A percentile compares a stretch with the other conserved stretches of the same genome.
Conservation (phyloP, 2,888 invertebrate species). For the Acronicta aceris region DNA sequence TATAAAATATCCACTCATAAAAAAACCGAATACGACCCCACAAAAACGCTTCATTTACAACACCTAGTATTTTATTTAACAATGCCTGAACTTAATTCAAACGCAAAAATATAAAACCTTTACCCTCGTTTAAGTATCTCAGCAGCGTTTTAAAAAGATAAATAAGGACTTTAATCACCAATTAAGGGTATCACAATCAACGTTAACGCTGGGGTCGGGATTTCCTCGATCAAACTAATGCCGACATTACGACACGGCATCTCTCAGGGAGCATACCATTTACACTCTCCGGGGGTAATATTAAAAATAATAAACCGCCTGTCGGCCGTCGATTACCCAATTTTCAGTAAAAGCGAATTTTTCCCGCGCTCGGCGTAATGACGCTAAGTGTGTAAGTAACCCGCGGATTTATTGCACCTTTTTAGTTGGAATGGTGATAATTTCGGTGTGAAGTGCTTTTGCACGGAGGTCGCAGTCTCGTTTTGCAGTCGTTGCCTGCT, state of each 20-base stretch:
- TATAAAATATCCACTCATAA: conserved; percentile 25
- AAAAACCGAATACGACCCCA: conserved; percentile 14
- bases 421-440: conserved; percentile 73
- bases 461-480: conserved; percentile 24
- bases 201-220: conserved; percentile 52
- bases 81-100: conserved; percentile 28
- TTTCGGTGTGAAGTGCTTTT: conserved; percentile 67
- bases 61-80: conserved; percentile 26
- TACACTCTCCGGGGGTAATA: conserved; percentile 64
- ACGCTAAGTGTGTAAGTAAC: conserved; percentile 59
- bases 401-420: conserved; percentile 66
- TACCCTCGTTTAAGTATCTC: conserved; percentile 33
- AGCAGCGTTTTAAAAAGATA: conserved; percentile 45
- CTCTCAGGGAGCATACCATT: conserved; percentile 53
- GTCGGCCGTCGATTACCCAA: conserved; percentile 79
- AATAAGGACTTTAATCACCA: conserved; percentile 46
- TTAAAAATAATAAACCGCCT: conserved; percentile 75
- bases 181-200: conserved; percentile 53
- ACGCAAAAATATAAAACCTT: conserved; percentile 29
- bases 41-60: conserved; percentile 13
- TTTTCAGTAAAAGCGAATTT: conserved; percentile 75
- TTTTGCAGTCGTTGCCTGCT: conserved; percentile 26
- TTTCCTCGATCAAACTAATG: conserved; percentile 64
- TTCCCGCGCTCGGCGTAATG: conserved; percentile 61
- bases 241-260: conserved; percentile 53